Evolutionary conservation across 2,113 vertebrate species (phyloP), one percentile per base, ranked within the genome.

Genomic region (Monopterus albus): DNA sequence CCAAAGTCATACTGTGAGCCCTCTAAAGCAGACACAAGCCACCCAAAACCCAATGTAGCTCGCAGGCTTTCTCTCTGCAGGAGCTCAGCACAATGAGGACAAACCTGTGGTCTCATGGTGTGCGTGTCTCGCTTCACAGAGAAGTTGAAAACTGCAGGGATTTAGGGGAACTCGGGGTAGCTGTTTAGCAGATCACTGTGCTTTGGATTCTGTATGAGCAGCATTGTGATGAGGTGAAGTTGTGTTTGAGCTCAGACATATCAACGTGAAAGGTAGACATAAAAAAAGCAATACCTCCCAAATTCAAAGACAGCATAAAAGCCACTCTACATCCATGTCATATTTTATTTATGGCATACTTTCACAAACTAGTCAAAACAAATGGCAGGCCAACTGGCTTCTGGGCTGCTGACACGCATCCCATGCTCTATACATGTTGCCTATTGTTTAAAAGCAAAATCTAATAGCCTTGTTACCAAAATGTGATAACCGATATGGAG

Each of bases 31-130:
- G 68, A 78, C 64, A 64, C 83, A 84, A 87, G 85, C 81, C 81
- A 91, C 79, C 69, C 47, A 81, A 91, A 89, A 90, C 73, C 87
- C 66, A 53, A 25, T 56, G 38, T 65, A 50, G 82, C 84, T 86
- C 71, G 76, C 55, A 83, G 88, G 66, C 69, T 79, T 76, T 49
- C 6, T 35, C 75, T 79, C 62, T 0, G 7, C 45, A 28, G 56
- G 72, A 50, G 43, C 73, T 56, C 68, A 12, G 50, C 50, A 87
- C 79, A 87, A 89, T 73, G 45, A 60, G n/a, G 25, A 72, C 33
- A 2, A 33, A 78, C 64, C 76, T 61, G 62, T 28, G 56, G 28
- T 76, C 65, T 86, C 71, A 58, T 45, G 62, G 76, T 87, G 56
- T 78, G 57, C 55, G 71, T 87, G 75, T 71, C 71, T 42, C 57